These are phyloP conservation scores for Schizopygopsis pylzovi DNA, from an alignment of 2,797 vertebrate species.

Conservation along the genomic window DNA sequence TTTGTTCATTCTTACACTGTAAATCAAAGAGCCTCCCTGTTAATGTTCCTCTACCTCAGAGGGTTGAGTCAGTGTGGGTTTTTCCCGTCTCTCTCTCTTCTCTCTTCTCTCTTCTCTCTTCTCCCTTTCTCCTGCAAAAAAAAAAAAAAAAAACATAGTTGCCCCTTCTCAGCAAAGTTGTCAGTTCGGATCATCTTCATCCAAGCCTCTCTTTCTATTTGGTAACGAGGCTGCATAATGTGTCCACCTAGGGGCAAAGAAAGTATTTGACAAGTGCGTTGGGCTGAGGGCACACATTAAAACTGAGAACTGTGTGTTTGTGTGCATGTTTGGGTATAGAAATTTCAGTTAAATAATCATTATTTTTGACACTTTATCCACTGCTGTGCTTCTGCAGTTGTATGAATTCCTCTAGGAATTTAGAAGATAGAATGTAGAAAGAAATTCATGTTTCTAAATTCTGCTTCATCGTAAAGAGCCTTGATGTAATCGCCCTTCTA, in stretches of 20 bases:
- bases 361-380: not conserved
- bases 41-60: conserved; percentile 22
- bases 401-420: too few species aligned
- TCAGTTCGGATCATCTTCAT: conserved; percentile 41
- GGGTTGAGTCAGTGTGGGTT: conserved; percentile 5
- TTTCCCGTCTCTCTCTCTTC: not conserved
- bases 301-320: not conserved
- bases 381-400: not conserved
- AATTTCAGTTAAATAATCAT: not conserved
- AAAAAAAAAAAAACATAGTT: not conserved
- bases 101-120: not conserved
- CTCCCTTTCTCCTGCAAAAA: not conserved
- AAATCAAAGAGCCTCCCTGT: conserved; percentile 18
- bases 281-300: not conserved
- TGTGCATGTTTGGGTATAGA: not conserved
- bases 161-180: conserved; percentile 3
- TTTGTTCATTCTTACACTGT: not conserved
- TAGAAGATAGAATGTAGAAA: not conserved
- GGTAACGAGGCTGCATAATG: conserved; percentile 18
- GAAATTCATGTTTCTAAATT: not conserved
- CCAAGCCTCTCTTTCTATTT: conserved; percentile 5
- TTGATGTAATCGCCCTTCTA: not conserved
- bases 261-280: conserved; percentile 10
- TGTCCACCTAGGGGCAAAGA: conserved; percentile 19
- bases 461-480: conserved; percentile 3